Evolutionary conservation across 2,888 invertebrate genomes (phyloP), one percentile per base, ranked within the genome.

Genomic region (Scaptomyza parva): DNA sequence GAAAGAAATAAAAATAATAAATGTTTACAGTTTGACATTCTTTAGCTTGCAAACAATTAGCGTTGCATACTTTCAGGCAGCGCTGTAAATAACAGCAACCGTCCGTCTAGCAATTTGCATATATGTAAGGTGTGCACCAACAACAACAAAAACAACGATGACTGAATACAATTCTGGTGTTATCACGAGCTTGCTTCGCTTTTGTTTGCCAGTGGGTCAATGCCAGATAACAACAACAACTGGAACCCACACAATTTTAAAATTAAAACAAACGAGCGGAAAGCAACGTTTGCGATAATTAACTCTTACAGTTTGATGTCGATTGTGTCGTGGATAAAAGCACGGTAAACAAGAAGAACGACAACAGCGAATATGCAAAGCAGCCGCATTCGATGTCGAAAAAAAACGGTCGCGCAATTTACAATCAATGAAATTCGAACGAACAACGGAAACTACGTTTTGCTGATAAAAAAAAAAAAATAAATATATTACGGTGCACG

Each of bases 201-300:
- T 30, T 47, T 64, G 61, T 63, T 77, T 60, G 41, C 35, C 41
- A 81, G 70, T 87, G 63, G 87, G 87, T 82, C 87, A 85, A 70
- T 87, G 81, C 51, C 85, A 78, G 50, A 33, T 51, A 77, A 76
- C 33, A 70, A 35, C n/a, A 43, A 35, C 28, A 33, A 26, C 26
- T 17, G 14, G 7, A 22, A 33, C 9, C 14, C 6, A 63, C 43
- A 48, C 3, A 51, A 41, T 33, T 35, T 35, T 24, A 48, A 35
- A 50, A 53, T 26, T 28, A 20, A 52, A 71, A 24, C 35, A 52
- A 53, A 40, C n/a, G 30, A 62, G 17, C 67, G 62, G 67, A 63
- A 77, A 40, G 40, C 44, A 45, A 33, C 47, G 24, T 40, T 50
- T 20, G 39, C 57, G 86, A 78, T 78, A 74, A 72, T 22, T 43